Evolutionary conservation across 92 coral and sea anemone genomes (phyloP).

Genomic region (Bergia sp.): DNA sequence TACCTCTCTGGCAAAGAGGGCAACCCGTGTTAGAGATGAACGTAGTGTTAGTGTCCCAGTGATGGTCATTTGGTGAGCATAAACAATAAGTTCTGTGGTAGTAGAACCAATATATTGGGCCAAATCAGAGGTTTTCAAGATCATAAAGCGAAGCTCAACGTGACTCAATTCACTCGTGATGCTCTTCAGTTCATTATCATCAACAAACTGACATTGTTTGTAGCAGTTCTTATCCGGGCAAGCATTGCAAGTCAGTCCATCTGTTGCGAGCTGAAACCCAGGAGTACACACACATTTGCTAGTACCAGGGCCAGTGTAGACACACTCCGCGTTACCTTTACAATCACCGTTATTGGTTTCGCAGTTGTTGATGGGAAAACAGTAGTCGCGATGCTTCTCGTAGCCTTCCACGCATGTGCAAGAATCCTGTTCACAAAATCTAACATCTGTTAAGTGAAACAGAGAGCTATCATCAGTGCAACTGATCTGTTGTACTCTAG

Average conservation of each 20-base stretch:
- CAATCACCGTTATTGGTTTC: conserved; percentile 58
- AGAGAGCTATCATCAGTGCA: too few relatives aligned
- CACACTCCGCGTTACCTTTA: conserved; percentile 55
- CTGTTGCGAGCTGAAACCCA: conserved; percentile 42
- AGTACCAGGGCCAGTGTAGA: conserved; percentile 65
- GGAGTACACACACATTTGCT: conserved; percentile 48
- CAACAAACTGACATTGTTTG: conserved; percentile 43
- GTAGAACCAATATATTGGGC: background rate
- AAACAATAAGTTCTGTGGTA: conserved; percentile 41
- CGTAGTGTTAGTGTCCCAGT: conserved; percentile 48
- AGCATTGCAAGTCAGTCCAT: conserved; percentile 45
- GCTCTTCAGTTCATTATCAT: conserved; percentile 40
- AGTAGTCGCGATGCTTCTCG: conserved; percentile 38
- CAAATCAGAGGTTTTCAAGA: conserved; percentile 47
- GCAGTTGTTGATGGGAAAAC: conserved; percentile 69
- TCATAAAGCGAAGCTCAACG: conserved; percentile 43
- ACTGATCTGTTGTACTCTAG: too few relatives aligned
- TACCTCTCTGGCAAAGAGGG: conserved; percentile 47
- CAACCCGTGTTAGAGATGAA: conserved; percentile 30
- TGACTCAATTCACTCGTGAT: conserved; percentile 8
- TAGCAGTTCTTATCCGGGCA: conserved; percentile 60
- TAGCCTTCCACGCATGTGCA: conserved; percentile 61
- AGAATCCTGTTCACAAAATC: too few relatives aligned
- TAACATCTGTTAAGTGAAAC: background rate
- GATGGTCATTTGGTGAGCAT: conserved; percentile 49